phyloP scores from a whole-genome alignment of 2,888 invertebrate species.

The Ochropleura leucogaster region DNA sequence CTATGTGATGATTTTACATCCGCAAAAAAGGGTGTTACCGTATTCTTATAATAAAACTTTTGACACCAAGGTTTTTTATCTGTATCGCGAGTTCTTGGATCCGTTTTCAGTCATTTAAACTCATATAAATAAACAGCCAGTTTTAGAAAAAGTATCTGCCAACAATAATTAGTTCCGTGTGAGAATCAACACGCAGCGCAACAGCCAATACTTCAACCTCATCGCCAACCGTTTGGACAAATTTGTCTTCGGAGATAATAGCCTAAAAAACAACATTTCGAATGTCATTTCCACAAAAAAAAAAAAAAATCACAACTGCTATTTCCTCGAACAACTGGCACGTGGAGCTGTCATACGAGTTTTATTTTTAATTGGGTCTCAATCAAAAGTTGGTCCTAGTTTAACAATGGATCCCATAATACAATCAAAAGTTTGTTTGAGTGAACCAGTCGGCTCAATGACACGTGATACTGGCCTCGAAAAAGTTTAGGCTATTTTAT shows the following conservation, averaged over 20 bases:
- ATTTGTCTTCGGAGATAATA: background rate
- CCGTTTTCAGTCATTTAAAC: too few species aligned
- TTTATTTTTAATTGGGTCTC: constrained; percentile 59
- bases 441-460: constrained; percentile 31
- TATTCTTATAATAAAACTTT: too few species aligned
- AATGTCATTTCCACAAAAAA: background rate
- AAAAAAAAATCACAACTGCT: constrained; percentile 3
- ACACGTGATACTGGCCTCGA: constrained; percentile 22
- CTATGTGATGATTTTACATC: too few species aligned
- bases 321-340: constrained; percentile 13
- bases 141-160: background rate
- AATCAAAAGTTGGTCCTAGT: constrained; percentile 55
- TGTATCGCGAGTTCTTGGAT: too few species aligned
- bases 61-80: too few species aligned
- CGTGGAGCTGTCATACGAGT: constrained; percentile 39
- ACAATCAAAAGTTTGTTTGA: constrained; percentile 53
- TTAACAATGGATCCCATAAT: constrained; percentile 40
- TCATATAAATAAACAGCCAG: too few species aligned
- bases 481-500: constrained; percentile 5
- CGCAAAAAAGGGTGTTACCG: too few species aligned
- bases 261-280: background rate
- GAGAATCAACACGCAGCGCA: background rate
- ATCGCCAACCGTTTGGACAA: background rate
- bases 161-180: background rate
- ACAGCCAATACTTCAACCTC: background rate